phyloP scores from a whole-genome alignment of 1,140 invertebrate species.

The Pectinophora gossypiella region DNA sequence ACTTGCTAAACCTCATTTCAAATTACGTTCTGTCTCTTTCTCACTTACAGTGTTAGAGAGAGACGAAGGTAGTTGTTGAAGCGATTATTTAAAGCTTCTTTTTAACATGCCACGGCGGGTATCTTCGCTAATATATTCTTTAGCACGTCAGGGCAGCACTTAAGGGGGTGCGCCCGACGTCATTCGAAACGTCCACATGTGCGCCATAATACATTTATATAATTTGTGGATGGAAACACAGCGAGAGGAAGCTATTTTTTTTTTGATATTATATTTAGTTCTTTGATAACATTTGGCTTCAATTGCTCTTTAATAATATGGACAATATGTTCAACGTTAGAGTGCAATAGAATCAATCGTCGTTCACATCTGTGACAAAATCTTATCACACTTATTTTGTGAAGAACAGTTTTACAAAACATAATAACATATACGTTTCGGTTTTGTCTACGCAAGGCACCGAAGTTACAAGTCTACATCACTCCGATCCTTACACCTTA shows the following conservation, averaged over 20 bases:
- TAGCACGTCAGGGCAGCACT: constrained; percentile 43
- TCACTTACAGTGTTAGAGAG: background rate
- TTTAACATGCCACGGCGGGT: constrained; percentile 7
- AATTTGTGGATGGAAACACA: constrained; percentile 21
- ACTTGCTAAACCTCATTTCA: constrained; percentile 1
- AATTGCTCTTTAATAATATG: too few relatives aligned
- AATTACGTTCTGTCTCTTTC: background rate
- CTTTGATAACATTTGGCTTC: too few relatives aligned
- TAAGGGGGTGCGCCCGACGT: constrained; percentile 41
- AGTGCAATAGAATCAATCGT: too few relatives aligned
- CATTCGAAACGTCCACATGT: constrained; percentile 36
- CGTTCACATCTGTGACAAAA: too few relatives aligned
- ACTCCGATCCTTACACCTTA: background rate
- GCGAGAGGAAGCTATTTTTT: constrained; percentile 6
- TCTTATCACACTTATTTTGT: too few relatives aligned
- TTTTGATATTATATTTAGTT: too few relatives aligned
- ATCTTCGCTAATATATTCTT: constrained; percentile 52
- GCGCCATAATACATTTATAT: constrained; percentile 36
- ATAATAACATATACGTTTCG: too few relatives aligned
- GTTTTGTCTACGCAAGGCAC: background rate
- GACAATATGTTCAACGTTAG: too few relatives aligned
- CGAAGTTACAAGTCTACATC: background rate
- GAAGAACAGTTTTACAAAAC: too few relatives aligned
- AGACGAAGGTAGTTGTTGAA: background rate
- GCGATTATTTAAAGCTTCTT: constrained; percentile 4